Evolutionary conservation across 2,797 vertebrate species (phyloP).

Genomic region (Propithecus perrieri): DNA sequence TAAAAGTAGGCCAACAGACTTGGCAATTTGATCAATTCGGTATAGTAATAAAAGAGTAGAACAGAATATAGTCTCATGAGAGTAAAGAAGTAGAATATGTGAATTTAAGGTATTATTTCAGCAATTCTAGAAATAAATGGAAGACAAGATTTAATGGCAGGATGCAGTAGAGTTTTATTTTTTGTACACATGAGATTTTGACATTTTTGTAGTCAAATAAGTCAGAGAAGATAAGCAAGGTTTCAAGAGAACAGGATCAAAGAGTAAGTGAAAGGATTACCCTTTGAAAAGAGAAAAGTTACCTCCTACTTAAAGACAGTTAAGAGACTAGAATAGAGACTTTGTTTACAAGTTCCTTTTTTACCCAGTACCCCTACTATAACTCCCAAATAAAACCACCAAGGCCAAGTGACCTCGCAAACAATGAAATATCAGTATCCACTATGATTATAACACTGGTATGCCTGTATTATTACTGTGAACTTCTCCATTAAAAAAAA

Average conservation of each 20-base stretch:
- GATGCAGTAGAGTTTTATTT: background rate
- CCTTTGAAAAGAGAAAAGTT: background rate
- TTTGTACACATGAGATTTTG: background rate
- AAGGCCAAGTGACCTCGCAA: background rate
- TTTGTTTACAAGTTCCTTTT: background rate
- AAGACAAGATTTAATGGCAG: background rate
- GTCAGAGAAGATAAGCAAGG: background rate
- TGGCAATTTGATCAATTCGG: background rate
- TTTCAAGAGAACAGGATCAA: background rate
- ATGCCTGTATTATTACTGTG: background rate
- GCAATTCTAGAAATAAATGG: slow-evolving; percentile 25
- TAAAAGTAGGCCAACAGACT: background rate
- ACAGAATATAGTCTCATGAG: background rate
- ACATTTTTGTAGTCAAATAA: background rate
- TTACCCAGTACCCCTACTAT: background rate
- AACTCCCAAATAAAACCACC: background rate
- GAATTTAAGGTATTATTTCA: background rate
- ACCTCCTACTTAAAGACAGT: background rate
- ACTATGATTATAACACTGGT: background rate
- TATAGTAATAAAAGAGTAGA: background rate
- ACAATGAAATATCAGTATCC: background rate
- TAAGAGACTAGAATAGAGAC: background rate
- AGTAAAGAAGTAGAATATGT: background rate
- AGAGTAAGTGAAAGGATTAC: slow-evolving; percentile 17
- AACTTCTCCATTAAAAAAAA: background rate